Percentiles rank a stretch among this genome's conserved stretches.
Conservation (phyloP, 1,140 invertebrate genomes). For the Drosophila busckii region DNA sequence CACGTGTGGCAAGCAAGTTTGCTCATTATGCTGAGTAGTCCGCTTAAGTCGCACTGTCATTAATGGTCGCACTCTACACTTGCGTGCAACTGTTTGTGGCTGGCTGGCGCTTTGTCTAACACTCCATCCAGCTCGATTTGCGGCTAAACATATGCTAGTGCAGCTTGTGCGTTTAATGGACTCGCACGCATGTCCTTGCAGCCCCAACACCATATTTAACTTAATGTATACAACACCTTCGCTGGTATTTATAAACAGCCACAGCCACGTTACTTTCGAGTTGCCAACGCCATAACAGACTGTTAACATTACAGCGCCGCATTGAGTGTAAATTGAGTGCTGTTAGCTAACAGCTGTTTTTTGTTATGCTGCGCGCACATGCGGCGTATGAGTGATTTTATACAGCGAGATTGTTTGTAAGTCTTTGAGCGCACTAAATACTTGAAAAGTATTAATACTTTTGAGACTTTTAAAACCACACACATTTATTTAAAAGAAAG, state of each 20-base stretch:
- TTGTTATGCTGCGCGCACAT: conserved; percentile 34
- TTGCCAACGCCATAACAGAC: too few relatives aligned
- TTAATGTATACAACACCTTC: conserved; percentile 43
- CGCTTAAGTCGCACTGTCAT: conserved; percentile 34
- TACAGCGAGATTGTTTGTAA: neutral
- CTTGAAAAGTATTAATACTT: too few relatives aligned
- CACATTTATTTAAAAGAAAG: too few relatives aligned
- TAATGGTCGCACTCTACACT: conserved; percentile 57
- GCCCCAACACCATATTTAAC: conserved; percentile 53
- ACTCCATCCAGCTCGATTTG: neutral
- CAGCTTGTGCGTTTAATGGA: neutral
- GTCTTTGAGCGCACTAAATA: too few relatives aligned
- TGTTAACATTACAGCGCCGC: neutral
- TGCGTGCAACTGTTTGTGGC: too few relatives aligned
- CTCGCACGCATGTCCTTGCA: too few relatives aligned
- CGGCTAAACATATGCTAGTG: conserved; percentile 17
- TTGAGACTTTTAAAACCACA: too few relatives aligned
- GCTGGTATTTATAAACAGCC: too few relatives aligned
- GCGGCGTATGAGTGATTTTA: conserved; percentile 47
- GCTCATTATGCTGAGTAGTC: conserved; percentile 62
- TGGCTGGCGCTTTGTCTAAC: conserved; percentile 4
- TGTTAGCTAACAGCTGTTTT: conserved; percentile 54
- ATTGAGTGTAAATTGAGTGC: conserved; percentile 26
- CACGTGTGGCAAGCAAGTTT: conserved; percentile 71
- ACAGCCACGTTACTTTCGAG: too few relatives aligned